phyloP scores from a whole-genome alignment of 2,797 vertebrate species.

The Pterois miles region DNA sequence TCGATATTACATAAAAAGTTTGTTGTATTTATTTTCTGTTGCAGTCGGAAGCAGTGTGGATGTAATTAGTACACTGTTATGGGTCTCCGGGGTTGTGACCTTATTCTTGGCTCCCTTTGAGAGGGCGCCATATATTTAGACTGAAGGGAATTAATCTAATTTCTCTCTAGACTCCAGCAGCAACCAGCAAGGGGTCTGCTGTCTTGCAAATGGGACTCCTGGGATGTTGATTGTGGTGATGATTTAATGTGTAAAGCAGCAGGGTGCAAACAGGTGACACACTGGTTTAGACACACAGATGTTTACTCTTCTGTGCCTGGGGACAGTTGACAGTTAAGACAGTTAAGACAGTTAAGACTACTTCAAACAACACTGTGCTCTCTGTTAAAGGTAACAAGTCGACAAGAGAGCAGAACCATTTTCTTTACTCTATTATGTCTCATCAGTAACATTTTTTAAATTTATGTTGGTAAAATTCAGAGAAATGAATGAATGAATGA shows the following conservation, averaged over 20 bases:
- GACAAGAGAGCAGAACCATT: background rate
- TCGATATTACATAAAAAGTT: background rate
- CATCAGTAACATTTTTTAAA: background rate
- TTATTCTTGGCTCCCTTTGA: constrained; percentile 56
- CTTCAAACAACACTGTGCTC: background rate
- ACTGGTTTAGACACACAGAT: background rate
- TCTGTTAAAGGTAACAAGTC: background rate
- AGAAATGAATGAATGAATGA: background rate
- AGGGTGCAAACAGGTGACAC: background rate
- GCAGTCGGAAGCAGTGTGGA: constrained; percentile 37
- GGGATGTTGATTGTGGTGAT: constrained; percentile 50
- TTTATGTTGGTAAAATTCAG: background rate
- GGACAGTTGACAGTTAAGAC: background rate
- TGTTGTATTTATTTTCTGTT: constrained; percentile 8
- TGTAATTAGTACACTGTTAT: constrained; percentile 65
- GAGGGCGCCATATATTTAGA: constrained; percentile 62
- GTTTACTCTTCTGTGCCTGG: background rate
- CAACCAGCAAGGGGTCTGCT: constrained; percentile 29
- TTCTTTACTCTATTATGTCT: too few relatives aligned
- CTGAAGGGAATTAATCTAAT: constrained; percentile 66
- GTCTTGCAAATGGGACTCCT: constrained; percentile 58
- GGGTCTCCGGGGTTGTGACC: constrained; percentile 44
- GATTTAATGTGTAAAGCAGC: constrained; percentile 26
- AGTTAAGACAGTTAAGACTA: too few relatives aligned
- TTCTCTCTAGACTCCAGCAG: constrained; percentile 6